These are phyloP conservation scores for Brienomyrus longianalis DNA, from an alignment of 2,113 vertebrate genomes.

Conservation along the genomic window DNA sequence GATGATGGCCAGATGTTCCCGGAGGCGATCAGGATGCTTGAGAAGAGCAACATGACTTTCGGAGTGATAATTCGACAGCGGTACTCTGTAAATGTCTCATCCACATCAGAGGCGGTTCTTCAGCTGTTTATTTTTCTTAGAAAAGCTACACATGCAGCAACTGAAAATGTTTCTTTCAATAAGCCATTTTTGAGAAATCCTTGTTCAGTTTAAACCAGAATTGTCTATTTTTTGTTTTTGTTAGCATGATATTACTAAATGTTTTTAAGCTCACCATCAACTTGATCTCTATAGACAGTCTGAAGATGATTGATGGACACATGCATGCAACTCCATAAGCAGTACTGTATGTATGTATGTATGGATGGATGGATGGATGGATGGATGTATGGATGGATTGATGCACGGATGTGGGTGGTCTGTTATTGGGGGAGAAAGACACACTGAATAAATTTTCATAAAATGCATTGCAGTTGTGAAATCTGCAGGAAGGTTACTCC, in stretches of 20 bases:
- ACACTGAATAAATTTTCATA: not conserved
- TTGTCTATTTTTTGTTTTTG: not conserved
- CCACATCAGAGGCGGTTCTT: not conserved
- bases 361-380: not conserved
- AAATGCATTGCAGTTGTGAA: not conserved
- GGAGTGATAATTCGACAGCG: not conserved
- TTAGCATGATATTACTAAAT: not conserved
- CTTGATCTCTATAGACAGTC: not conserved
- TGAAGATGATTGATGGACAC: not conserved
- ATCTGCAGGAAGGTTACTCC: not conserved
- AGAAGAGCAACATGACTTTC: not conserved
- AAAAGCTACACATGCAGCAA: not conserved
- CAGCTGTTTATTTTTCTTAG: not conserved
- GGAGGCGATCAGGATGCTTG: not conserved
- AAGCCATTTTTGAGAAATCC: not conserved
- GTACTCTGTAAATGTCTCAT: not conserved
- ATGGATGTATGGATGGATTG: not conserved
- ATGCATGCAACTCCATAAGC: not conserved
- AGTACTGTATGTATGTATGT: not conserved
- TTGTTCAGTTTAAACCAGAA: not conserved
- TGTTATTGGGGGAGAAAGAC: not conserved
- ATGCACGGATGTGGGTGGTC: not conserved
- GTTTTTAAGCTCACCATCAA: not conserved
- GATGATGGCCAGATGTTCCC: constrained; percentile 8
- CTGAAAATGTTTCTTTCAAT: not conserved